Percentiles rank a stretch among this genome's conserved stretches.
Conservation (phyloP, 2,113 vertebrate genomes). For the Phylloscopus trochiloides region DNA sequence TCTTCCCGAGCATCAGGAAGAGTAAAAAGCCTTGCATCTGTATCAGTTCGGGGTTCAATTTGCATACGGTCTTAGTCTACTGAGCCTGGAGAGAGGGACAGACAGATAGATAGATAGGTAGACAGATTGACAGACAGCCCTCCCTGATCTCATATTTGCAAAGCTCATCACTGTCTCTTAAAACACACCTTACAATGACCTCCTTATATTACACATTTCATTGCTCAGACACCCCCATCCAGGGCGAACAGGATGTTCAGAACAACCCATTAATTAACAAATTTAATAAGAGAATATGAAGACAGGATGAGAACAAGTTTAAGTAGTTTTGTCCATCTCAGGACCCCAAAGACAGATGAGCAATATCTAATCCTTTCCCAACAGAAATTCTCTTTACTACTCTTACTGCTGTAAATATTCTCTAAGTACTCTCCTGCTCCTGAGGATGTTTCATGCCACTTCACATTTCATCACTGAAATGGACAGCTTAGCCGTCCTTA, state of each 20-base stretch:
- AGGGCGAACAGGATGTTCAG: neutral
- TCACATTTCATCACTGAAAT: neutral
- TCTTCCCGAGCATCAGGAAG: neutral
- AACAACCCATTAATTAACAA: neutral
- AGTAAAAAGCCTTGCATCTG: neutral
- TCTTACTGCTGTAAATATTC: neutral
- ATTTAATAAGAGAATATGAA: neutral
- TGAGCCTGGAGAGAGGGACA: neutral
- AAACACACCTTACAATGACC: neutral
- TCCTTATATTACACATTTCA: neutral
- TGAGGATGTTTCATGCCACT: neutral
- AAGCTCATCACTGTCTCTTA: neutral
- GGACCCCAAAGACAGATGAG: neutral
- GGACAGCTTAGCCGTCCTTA: neutral
- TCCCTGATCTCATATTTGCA: neutral
- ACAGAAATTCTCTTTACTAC: neutral
- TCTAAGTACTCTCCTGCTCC: neutral
- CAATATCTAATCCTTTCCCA: neutral
- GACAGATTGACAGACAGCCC: too few relatives aligned
- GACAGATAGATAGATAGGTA: fast-evolving
- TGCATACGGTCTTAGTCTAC: neutral
- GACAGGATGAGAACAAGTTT: neutral
- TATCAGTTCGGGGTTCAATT: neutral
- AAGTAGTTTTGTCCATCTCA: neutral
- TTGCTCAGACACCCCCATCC: neutral